A percentile compares a stretch with the other conserved stretches of the same genome.
Evolutionary conservation across 2,888 invertebrate species (phyloP).

Genomic region (Camptogramma bilineatum): DNA sequence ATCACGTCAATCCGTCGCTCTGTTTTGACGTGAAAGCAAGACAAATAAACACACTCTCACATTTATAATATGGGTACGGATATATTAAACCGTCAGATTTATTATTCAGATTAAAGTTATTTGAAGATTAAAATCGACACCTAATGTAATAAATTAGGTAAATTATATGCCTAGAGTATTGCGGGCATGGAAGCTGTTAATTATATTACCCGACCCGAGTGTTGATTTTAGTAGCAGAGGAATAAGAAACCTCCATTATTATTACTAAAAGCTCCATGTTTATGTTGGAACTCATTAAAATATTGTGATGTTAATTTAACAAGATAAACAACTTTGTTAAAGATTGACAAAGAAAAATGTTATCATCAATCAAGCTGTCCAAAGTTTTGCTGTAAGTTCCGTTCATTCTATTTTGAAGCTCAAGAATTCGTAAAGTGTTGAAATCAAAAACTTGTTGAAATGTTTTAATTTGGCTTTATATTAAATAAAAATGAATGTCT

Average conservation of each 20-base stretch:
- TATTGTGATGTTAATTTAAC: conserved; percentile 22
- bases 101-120: too few species aligned
- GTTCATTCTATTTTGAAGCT: background rate
- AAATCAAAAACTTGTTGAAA: too few species aligned
- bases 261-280: conserved; percentile 21
- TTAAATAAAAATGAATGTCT: too few species aligned
- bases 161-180: background rate
- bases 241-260: conserved; percentile 4
- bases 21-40: too few species aligned
- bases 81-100: too few species aligned
- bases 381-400: conserved; percentile 34
- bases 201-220: background rate
- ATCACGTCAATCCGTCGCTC: too few species aligned
- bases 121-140: too few species aligned
- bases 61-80: too few species aligned
- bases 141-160: too few species aligned
- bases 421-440: too few species aligned
- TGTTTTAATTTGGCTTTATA: too few species aligned
- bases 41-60: too few species aligned
- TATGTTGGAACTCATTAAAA: conserved; percentile 18
- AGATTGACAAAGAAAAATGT: conserved; percentile 42
- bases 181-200: background rate
- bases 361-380: conserved; percentile 40
- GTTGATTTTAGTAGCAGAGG: background rate
- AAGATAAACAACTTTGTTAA: conserved; percentile 33